A percentile compares a stretch with the other conserved stretches of the same genome.
Conservation (phyloP, 2,113 vertebrate genomes). For the Anarhynchus alexandrinus region DNA sequence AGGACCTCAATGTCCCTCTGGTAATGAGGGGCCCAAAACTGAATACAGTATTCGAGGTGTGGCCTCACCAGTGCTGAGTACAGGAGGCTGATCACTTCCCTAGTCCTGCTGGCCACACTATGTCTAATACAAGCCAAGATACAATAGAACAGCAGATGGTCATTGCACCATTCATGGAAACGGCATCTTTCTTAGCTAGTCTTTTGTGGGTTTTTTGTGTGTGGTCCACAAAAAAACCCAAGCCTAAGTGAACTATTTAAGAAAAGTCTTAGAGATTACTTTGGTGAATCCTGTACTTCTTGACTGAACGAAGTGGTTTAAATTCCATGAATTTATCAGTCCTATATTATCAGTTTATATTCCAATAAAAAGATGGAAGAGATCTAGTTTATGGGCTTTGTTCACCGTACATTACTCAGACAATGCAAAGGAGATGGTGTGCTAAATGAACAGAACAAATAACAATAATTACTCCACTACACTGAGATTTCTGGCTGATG, state of each 20-base stretch:
- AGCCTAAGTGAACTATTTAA: background rate
- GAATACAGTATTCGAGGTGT: background rate
- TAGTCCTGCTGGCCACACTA: background rate
- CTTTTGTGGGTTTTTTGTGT: accelerated
- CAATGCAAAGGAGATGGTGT: background rate
- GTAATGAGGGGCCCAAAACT: background rate
- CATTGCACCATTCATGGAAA: background rate
- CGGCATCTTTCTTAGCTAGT: background rate
- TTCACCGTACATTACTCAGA: background rate
- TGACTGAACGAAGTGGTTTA: background rate
- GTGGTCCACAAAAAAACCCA: background rate
- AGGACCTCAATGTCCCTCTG: background rate
- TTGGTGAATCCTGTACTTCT: background rate
- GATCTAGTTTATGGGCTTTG: background rate
- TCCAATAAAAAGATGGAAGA: background rate
- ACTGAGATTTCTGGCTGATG: background rate
- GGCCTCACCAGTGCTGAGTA: background rate
- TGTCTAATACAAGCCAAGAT: background rate
- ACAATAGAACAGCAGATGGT: background rate
- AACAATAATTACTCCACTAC: background rate
- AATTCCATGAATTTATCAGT: background rate
- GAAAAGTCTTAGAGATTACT: background rate
- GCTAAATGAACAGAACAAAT: background rate
- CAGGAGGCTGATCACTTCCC: background rate
- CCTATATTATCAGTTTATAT: background rate